Base-by-base conservation (phyloP, 2,797 vertebrate species). In the Pangasius krempfi region DNA sequence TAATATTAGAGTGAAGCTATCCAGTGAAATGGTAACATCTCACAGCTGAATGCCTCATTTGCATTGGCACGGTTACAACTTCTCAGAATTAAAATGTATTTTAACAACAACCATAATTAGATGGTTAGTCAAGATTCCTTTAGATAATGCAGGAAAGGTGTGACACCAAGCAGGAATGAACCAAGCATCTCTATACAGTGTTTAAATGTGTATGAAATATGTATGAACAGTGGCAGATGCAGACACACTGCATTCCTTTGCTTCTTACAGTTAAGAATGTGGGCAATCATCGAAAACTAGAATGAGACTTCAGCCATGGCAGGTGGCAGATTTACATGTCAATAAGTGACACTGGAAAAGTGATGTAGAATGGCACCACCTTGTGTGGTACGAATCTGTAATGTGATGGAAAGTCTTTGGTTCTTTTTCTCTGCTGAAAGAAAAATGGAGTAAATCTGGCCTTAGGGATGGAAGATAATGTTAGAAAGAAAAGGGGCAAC, bases 401-500 rank as follows among this genome's bases (percentile, higher is more conserved):
- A 88, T 58, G 68, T 91, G 64, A 79, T 58, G 54, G 56, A 90
- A 91, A 88, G 62, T 54, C 30, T 83, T 58, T 80, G 40, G 64
- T 47, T 88, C 81, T 87, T 91, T 89, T 87, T 90, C 88, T 79
- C 84, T 86, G 86, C 79, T 87, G 25, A 89, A 89, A 76, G 85
- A 62, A 88, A 76, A 92, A 84, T 91, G 68, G 88, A 89, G 87
- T 70, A 64, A 90, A 89, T 70, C 89, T 73, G 81, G 70, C 78
- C 66, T 79, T 82, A 27, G 56, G 78, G 80, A 44, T 80, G 75
- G 84, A 79, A 82, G 73, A 66, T 79, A 66, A 81, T 70, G 60
- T 64, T 70, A 50, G 84, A 87, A 85, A 56, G 79, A 79, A 84
- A 89, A 89, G 75, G 64, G 87, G 83, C 37, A 60, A 81, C 62